phyloP scores from a whole-genome alignment of 2,797 vertebrate species.

The Ctenopoma multispine region DNA sequence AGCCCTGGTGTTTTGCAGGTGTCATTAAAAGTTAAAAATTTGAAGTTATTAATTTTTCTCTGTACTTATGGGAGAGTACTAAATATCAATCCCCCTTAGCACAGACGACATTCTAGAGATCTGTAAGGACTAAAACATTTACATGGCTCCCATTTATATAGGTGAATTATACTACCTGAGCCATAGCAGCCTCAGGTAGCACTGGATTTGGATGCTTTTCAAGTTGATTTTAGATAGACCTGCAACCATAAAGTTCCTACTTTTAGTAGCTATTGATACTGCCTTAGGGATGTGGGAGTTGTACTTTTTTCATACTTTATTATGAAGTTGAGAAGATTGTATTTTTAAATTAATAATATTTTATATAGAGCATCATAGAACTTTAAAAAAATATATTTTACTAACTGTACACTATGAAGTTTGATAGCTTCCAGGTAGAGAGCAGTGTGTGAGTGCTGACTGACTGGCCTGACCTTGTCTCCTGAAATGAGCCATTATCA shows the following conservation, averaged over 20 bases:
- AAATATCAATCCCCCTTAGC: neutral
- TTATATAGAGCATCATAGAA: neutral
- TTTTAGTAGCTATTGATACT: constrained; percentile 18
- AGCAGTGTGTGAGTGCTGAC: constrained; percentile 22
- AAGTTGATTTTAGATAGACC: constrained; percentile 24
- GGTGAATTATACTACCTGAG: constrained; percentile 9
- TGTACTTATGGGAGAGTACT: neutral
- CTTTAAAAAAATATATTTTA: neutral
- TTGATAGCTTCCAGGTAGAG: constrained; percentile 47
- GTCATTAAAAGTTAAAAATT: neutral
- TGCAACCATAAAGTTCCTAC: constrained; percentile 21
- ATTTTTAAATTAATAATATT: constrained; percentile 2
- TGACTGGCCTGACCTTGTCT: constrained; percentile 62
- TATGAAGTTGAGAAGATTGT: constrained; percentile 13
- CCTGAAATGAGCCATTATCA: constrained; percentile 34
- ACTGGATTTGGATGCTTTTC: constrained; percentile 24
- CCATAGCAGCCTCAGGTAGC: neutral
- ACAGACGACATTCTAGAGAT: constrained; percentile 21
- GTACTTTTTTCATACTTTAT: constrained; percentile 15
- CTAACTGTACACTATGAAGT: constrained; percentile 5
- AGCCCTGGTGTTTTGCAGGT: neutral
- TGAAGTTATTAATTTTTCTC: neutral
- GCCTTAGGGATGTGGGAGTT: neutral
- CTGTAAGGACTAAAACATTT: constrained; percentile 3
- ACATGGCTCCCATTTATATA: constrained; percentile 11